These are phyloP conservation scores for Phalacrocorax aristotelis DNA, from an alignment of 2,113 vertebrate species.

Conservation along the genomic window DNA sequence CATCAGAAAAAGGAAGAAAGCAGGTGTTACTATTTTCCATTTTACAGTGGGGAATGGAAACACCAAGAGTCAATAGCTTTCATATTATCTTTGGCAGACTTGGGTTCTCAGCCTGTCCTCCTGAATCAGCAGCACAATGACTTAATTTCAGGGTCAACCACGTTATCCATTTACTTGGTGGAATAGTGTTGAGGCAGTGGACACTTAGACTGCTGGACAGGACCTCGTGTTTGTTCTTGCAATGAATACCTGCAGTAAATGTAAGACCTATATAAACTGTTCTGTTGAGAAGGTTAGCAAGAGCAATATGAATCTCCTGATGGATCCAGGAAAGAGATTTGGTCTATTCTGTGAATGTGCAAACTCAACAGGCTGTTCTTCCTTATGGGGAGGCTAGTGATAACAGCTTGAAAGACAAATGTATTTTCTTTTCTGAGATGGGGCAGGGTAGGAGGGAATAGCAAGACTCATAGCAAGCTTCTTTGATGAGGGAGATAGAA, in stretches of 20 bases:
- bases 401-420: not conserved
- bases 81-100: not conserved
- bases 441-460: not conserved
- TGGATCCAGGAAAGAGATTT: not conserved
- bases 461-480: not conserved
- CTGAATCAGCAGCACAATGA: not conserved
- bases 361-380: not conserved
- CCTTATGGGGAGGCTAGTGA: not conserved
- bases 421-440: not conserved
- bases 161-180: not conserved
- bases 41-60: not conserved
- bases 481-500: not conserved
- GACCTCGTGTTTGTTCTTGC: not conserved
- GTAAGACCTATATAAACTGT: not conserved
- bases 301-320: not conserved
- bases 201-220: not conserved
- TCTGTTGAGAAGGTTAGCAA: not conserved
- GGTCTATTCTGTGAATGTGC: not conserved
- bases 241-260: not conserved
- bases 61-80: not conserved
- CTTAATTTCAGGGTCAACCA: not conserved
- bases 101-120: not conserved
- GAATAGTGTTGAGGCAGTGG: not conserved
- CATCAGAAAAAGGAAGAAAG: not conserved
- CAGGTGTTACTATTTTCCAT: not conserved